Conservation (phyloP, 2,113 vertebrate species). For the human region GRCh38 chrX:7810501-7811000, state of each 20-base stretch:
- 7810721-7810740: not conserved
- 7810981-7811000: not conserved
- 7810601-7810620: accelerated
- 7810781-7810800: not conserved
- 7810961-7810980: not conserved
- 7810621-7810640: not conserved
- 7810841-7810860: too few relatives aligned
- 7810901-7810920: not conserved
- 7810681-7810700: not conserved
- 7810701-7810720: not conserved
- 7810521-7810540: not conserved
- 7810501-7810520: not conserved
- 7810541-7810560: accelerated
- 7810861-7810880: too few relatives aligned
- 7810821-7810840: not conserved
- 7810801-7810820: not conserved
- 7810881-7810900: accelerated
- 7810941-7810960: not conserved
- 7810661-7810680: not conserved
- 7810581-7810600: accelerated
- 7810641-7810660: too few relatives aligned
- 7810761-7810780: not conserved
- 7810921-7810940: too few relatives aligned
- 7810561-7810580: accelerated
- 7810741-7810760: not conserved